Percentiles rank a stretch among this genome's conserved stretches.
These are phyloP conservation scores for Huso huso DNA, from an alignment of 2,797 vertebrate genomes.

Conservation along the genomic window DNA sequence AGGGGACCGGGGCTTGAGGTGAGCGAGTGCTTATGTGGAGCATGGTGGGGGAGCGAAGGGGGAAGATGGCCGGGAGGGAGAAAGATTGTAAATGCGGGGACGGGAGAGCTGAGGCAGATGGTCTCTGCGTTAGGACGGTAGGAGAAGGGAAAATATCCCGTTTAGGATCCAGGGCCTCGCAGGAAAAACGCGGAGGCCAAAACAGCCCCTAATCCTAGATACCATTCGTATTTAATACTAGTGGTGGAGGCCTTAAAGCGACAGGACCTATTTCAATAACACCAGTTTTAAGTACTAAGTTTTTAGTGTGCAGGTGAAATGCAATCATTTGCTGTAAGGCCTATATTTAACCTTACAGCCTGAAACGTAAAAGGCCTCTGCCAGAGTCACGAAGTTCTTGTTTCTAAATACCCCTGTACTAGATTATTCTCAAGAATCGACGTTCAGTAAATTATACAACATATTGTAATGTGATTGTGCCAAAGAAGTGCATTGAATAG, in stretches of 20 bases:
- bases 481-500: too few relatives aligned
- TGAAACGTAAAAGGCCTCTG: background rate
- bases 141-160: slow-evolving; percentile 37
- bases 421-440: too few relatives aligned
- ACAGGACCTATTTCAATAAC: slow-evolving; percentile 56
- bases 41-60: slow-evolving; percentile 63
- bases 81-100: slow-evolving; percentile 62
- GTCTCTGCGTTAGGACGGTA: slow-evolving; percentile 31
- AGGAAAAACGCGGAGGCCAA: slow-evolving; percentile 13
- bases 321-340: slow-evolving; percentile 11
- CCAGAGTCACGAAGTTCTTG: too few relatives aligned
- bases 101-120: slow-evolving; percentile 40
- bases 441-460: too few relatives aligned
- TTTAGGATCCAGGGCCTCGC: slow-evolving; percentile 36
- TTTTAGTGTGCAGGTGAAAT: slow-evolving; percentile 8
- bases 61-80: slow-evolving; percentile 71
- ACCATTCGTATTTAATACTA: slow-evolving; percentile 23
- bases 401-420: too few relatives aligned
- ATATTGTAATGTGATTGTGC: too few relatives aligned
- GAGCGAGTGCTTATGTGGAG: slow-evolving; percentile 58
- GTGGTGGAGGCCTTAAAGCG: slow-evolving; percentile 67
- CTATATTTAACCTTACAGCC: slow-evolving; percentile 4
- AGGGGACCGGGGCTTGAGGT: slow-evolving; percentile 67
- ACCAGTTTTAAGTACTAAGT: slow-evolving; percentile 30
- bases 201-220: background rate